Evolutionary conservation across 1,140 invertebrate genomes (phyloP), one percentile per base, ranked within the genome.

Genomic region (Pseudomyrmex cubaensis): DNA sequence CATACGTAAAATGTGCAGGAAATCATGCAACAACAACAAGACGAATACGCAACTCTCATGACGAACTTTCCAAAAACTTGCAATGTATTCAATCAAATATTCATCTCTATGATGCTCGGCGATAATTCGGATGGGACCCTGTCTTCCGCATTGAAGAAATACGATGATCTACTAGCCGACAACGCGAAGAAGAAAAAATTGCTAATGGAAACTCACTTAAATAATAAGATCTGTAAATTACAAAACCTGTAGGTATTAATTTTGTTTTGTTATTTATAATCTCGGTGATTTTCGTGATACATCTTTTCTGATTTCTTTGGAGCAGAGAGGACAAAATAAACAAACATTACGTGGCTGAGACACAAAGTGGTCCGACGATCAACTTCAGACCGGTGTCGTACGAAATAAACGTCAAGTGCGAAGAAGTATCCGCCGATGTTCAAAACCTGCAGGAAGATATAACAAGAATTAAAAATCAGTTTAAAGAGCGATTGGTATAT

Each of bases 21-120:
- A 52, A 87, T 63, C 46, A 93, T 94, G 91, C 83, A 86, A 44
- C 85, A 90, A 75, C 66, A 90, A 46, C 91, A 94, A 82, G 78
- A 88, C 1, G 87, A 94, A 25, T 94, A 92, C 62, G 82, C 54
- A 5, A 57, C 69, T 5, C 75, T 89, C 54, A 12, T 87, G 5
- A 61, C 75, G 25, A 87, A 89, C 4, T 73, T 80, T 46, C 64
- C 87, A 20, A 85, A 84, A 22, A 74, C 85, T 35, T 62, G 89
- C 76, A 93, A 93, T 86, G 63, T 88, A 15, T 94, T 92, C 54
- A 89, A 92, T 59, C 86, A 90, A 88, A 80, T 91, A 74, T 93
- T 94, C 17, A 44, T 88, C 46, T 88, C 92, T 46, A 91, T 94
- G 67, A 76, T 92, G 62, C 82, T 13, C n/a, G 66, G 17, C 63